Evolutionary conservation across 1,140 invertebrate species (phyloP).

Genomic region (Oscheius sp.): DNA sequence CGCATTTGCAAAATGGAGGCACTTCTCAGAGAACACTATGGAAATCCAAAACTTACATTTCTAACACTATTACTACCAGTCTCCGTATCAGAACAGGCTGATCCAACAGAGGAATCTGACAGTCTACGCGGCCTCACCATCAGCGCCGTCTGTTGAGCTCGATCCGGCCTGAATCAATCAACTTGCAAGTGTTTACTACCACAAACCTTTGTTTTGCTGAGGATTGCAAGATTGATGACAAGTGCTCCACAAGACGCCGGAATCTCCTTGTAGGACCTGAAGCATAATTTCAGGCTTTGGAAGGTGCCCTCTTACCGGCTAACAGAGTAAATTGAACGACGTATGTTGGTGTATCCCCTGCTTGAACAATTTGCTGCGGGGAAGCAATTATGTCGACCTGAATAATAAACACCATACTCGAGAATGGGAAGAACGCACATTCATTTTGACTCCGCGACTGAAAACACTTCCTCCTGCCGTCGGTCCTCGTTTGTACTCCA

Average conservation of each 20-base stretch:
- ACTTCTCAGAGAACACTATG: neutral
- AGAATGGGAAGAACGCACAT: conserved; percentile 38
- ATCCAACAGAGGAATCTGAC: conserved; percentile 48
- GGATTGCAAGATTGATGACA: conserved; percentile 49
- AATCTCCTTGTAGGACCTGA: conserved; percentile 53
- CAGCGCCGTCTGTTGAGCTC: conserved; percentile 42
- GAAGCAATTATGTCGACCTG: conserved; percentile 54
- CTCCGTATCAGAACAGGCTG: conserved; percentile 48
- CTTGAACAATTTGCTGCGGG: conserved; percentile 41
- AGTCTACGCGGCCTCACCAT: conserved; percentile 49
- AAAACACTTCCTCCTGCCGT: conserved; percentile 66
- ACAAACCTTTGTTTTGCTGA: conserved; percentile 50
- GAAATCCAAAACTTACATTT: neutral
- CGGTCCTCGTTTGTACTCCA: conserved; percentile 90
- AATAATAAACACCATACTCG: conserved; percentile 10
- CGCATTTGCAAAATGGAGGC: neutral
- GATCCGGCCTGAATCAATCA: conserved; percentile 29
- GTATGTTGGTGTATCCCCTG: conserved; percentile 52
- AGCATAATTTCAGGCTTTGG: conserved; percentile 18
- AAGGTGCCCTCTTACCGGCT: conserved; percentile 36
- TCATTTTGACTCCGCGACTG: conserved; percentile 59
- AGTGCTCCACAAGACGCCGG: conserved; percentile 51
- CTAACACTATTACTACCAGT: conserved; percentile 17
- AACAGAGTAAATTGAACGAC: conserved; percentile 55
- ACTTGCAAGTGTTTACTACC: neutral